Base-by-base conservation (phyloP, 2,888 invertebrate species). In the Prostheceraeus crozeri region DNA sequence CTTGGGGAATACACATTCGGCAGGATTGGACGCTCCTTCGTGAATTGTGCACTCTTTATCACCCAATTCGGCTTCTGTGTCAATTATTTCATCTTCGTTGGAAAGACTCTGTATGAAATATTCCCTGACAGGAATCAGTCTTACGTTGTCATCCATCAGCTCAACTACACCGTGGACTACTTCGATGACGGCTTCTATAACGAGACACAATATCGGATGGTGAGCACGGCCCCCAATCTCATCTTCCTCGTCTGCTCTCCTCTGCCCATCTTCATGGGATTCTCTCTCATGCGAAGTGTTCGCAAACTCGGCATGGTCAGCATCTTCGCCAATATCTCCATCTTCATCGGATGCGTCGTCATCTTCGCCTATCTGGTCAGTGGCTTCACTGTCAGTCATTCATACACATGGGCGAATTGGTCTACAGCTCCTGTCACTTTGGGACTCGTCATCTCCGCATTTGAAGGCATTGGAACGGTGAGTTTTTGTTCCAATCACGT, bases 391-490 rank as follows among this genome's bases (percentile, higher is more conserved):
- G 14, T 19, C 19, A 57, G 31, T 58, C 8, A 14, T 11, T n/a
- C 58, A 27, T 27, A 59, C 23, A 14, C 25, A 30, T 14, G 30
- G 60, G 58, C 35, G 52, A 66, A 69, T 48, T 66, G 64, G 57
- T 51, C 45, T 27, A 68, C 68, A 23, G 64, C 71, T 21, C 70
- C 72, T 3, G 63, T 74, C 1, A 72, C 72, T 62, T 69, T 72
- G 66, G 73, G 73, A 46, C 67, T 71, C 66, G 65, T 72, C 4
- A 70, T 71, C 2, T 66, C 69, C 54, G 66, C 72, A 3, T 74
- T 68, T 67, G 74, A 74, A 67, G 74, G 74, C 36, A 73, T 74
- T 52, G 74, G 74, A 31, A 67, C 71, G 51, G 74, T 74, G 66
- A 65, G 70, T 63, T 14, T 45, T 60, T 10, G 10, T 8, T 57